Base-by-base conservation (phyloP, 2,797 vertebrate species). In the Notolabrus celidotus region DNA sequence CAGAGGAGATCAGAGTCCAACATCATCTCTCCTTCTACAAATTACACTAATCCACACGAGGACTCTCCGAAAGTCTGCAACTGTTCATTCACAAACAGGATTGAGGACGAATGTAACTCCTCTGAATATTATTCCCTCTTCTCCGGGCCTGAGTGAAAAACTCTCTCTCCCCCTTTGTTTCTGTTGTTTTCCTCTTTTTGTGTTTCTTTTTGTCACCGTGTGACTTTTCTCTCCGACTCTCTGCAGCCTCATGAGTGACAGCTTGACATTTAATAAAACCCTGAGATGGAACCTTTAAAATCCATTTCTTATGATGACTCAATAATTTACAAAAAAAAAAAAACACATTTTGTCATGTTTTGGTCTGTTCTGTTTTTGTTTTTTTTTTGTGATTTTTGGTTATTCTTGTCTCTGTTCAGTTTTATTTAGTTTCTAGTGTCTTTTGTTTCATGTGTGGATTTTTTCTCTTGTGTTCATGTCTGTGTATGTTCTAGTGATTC, bases 1-100 rank as follows among this genome's bases (percentile, higher is more conserved):
- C 77, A 41, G 5, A 1, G 22, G 36, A 80, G 55, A 73, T 65
- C 84, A 82, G 5, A 46, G 23, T n/a, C 1, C 3, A 10, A 51
- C 46, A 34, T 8, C 20, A 51, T 17, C 34, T 42, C 29, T 19
- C 11, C 39, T 17, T 25, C 50, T 33, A 38, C 38, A 47, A 11
- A 74, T 10, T 10, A 66, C 39, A 68, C 36, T 0, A 49, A 46
- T 67, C 57, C 63, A 69, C 46, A n/a, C 1, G 7, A 61, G 4
- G 46, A 41, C 36, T 38, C 19, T 17, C 29, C 1, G 0, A 4
- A 55, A 27, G 23, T 36, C 39, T 29, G 43, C 52, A 9, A 19
- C 42, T 20, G 41, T 42, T 47, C 12, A 10, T 9, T 3, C 11
- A 25, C 16, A 52, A 34, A 52, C 29, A 27, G 23, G 5, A 9